Evolutionary conservation across 2,113 vertebrate genomes (phyloP).

Genomic region (Pseudorectes ferrugineus): DNA sequence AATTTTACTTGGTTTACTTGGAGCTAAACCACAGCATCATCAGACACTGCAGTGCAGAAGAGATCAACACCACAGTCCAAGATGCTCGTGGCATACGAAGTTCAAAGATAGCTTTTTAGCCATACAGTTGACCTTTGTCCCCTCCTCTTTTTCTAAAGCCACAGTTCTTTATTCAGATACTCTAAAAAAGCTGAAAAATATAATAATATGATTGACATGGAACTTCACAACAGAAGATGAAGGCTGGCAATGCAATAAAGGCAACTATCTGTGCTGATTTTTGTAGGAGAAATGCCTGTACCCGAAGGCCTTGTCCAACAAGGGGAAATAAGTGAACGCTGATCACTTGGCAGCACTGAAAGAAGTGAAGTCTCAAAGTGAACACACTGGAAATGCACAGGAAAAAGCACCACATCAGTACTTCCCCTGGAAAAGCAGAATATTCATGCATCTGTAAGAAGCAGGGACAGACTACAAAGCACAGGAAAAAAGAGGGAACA

Average conservation of each 20-base stretch:
- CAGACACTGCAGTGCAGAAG: background rate
- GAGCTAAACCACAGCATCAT: background rate
- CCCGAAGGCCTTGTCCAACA: background rate
- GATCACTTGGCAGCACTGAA: background rate
- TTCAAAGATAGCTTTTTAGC: background rate
- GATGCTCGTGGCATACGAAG: background rate
- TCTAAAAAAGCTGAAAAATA: background rate
- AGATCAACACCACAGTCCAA: background rate
- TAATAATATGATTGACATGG: background rate
- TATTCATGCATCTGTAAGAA: background rate
- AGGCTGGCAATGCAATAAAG: background rate
- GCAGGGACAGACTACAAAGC: background rate
- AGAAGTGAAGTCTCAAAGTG: background rate
- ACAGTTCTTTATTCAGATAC: background rate
- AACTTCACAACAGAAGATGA: background rate
- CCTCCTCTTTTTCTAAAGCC: background rate
- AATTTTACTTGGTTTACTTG: background rate
- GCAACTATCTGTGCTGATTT: background rate
- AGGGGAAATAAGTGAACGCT: background rate
- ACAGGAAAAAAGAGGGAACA: background rate
- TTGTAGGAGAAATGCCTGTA: background rate
- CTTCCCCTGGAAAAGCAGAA: background rate
- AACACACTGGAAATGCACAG: background rate
- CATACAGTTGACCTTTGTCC: background rate
- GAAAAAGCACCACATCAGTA: background rate